Base-by-base conservation (phyloP, 1,140 invertebrate species). In the Drosophila asahinai region DNA sequence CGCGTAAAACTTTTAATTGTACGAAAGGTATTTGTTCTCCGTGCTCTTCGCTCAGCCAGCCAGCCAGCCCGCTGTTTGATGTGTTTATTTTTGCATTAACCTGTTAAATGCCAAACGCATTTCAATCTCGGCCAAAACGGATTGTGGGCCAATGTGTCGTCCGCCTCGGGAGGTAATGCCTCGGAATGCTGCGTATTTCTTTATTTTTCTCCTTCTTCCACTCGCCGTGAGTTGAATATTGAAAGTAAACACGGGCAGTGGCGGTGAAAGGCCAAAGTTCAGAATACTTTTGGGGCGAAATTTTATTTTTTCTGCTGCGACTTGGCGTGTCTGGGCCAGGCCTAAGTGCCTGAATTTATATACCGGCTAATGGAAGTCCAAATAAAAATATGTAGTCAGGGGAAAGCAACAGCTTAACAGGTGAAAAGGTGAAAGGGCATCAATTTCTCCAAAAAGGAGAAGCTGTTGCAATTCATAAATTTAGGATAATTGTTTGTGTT, bases 1-100 rank as follows among this genome's bases (percentile, higher is more conserved):
- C 65, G 71, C 84, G 87, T 82, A 67, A 90, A 89, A 86, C 68
- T 89, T 90, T 90, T 82, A 90, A 90, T 89, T 90, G 78, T 67
- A n/a, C 49, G 55, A 22, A 67, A 90, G 78, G 71, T 84, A 80
- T 89, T 86, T 70, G 49, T 19, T 36, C 57, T 70, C 19, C 48
- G 25, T n/a, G 49, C 40, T 38, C 42, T 45, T 27, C 47, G 8
- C 33, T 36, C 43, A 43, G 54, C 51, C 33, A 9, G 38, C 40
- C 43, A 43, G 54, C 51, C 43, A 43, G 54, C 51, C 36, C 42
- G 59, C 42, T 78, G 82, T 79, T 84, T 81, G 64, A 81, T 81
- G 64, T 84, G 77, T 90, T 89, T 81, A 81, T 78, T 86, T 82
- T 86, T 80, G 75, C 76, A 83, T 76, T 76, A 67, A 59, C 72